Conservation (phyloP, 30 jellyfish, hydroid and myxozoan genomes). For the Chrysaora quinquecirrha region DNA sequence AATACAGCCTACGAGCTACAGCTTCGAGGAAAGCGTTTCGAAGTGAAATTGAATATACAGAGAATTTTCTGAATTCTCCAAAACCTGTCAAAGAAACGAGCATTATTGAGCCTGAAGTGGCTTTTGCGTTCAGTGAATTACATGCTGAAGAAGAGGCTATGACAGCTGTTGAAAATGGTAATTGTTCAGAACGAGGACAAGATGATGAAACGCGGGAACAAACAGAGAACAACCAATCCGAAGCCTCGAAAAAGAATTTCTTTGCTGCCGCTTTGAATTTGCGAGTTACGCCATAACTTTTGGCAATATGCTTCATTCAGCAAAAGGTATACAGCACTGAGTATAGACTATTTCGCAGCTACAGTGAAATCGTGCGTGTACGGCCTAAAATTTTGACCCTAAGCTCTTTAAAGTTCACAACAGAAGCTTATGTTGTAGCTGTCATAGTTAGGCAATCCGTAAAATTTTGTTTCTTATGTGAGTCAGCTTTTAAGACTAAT, state of each 20-base stretch:
- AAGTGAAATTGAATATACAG: conserved; percentile 61
- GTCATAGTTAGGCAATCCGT: too few relatives aligned
- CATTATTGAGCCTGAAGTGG: conserved; percentile 9
- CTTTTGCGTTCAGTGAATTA: not conserved
- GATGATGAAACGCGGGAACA: not conserved
- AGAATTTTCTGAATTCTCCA: conserved; percentile 20
- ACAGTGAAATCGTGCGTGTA: too few relatives aligned
- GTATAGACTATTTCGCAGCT: too few relatives aligned
- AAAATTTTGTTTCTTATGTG: too few relatives aligned
- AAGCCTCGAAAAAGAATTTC: conserved; percentile 55
- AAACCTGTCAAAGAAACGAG: not conserved
- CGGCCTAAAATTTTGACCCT: too few relatives aligned
- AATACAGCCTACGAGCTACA: conserved; percentile 66
- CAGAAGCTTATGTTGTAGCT: too few relatives aligned
- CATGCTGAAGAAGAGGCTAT: not conserved
- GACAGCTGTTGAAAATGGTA: not conserved
- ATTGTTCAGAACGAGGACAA: not conserved
- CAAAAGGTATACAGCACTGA: too few relatives aligned
- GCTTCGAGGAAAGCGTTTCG: conserved; percentile 72
- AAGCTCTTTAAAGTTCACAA: too few relatives aligned
- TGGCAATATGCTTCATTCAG: too few relatives aligned
- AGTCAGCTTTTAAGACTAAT: too few relatives aligned
- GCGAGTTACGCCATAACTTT: conserved; percentile 46
- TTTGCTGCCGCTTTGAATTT: conserved; percentile 70
- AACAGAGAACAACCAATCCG: conserved; percentile 9